A percentile compares a stretch with the other conserved stretches of the same genome.
Evolutionary conservation across 2,113 vertebrate genomes (phyloP).

Genomic region (Asarcornis scutulata): DNA sequence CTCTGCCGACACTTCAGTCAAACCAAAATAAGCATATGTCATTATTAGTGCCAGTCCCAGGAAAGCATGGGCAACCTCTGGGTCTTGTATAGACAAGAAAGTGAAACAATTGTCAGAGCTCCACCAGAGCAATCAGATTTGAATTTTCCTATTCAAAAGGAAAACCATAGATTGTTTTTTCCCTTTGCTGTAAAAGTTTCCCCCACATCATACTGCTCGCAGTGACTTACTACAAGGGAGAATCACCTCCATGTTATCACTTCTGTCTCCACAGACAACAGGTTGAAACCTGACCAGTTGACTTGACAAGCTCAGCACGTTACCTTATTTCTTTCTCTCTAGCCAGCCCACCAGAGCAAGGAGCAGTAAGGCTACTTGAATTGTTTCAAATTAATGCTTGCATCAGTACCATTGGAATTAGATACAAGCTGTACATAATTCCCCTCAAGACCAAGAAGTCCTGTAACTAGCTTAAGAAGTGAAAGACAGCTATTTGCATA

Average conservation of each 20-base stretch:
- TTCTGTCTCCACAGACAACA: neutral
- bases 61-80: neutral
- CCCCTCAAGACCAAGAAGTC: neutral
- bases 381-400: neutral
- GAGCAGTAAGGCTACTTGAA: neutral
- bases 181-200: neutral
- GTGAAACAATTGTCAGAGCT: neutral
- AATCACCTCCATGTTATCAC: neutral
- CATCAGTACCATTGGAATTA: neutral
- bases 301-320: neutral
- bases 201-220: neutral
- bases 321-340: neutral
- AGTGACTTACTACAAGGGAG: neutral
- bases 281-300: neutral
- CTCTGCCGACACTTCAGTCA: neutral
- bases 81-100: neutral
- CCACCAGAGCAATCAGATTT: neutral
- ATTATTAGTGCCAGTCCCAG: rapidly evolving
- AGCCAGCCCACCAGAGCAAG: neutral
- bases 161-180: neutral
- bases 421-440: no score
- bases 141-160: neutral
- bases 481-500: neutral
- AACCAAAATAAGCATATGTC: neutral
- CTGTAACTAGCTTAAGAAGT: neutral